These are phyloP conservation scores for Pimephales promelas DNA, from an alignment of 2,113 vertebrate genomes.

Conservation along the genomic window DNA sequence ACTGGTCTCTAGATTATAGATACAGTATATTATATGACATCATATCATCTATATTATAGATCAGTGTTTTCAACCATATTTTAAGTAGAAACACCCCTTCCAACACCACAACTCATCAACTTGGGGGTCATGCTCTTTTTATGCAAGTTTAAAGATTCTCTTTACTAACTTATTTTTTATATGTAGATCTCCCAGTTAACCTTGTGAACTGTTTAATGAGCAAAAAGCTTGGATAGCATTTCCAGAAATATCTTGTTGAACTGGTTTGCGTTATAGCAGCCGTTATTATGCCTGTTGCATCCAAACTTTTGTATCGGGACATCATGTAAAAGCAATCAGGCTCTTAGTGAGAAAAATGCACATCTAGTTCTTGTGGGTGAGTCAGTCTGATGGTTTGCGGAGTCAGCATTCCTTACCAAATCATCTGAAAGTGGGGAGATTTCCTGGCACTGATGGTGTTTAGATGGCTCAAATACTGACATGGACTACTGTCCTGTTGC, in stretches of 20 bases:
- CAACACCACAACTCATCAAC: too few species aligned
- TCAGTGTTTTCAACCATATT: too few species aligned
- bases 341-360: neutral
- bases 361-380: conserved; percentile 21
- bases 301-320: too few species aligned
- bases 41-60: too few species aligned
- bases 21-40: too few species aligned
- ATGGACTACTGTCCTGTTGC: neutral
- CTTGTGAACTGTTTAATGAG: neutral
- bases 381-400: conserved; percentile 12
- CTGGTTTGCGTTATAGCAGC: neutral
- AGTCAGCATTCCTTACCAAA: conserved; percentile 10
- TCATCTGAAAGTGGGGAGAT: conserved; percentile 10
- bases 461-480: conserved; percentile 29
- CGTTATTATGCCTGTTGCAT: neutral
- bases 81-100: too few species aligned
- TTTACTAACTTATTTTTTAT: neutral
- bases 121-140: neutral
- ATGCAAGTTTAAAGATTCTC: neutral
- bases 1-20: too few species aligned
- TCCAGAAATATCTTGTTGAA: neutral
- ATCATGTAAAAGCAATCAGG: neutral
- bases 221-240: neutral
- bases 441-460: conserved; percentile 25
- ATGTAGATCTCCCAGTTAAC: neutral